Evolutionary conservation across 2,888 invertebrate genomes (phyloP).

Genomic region (Metacarcinus magister): DNA sequence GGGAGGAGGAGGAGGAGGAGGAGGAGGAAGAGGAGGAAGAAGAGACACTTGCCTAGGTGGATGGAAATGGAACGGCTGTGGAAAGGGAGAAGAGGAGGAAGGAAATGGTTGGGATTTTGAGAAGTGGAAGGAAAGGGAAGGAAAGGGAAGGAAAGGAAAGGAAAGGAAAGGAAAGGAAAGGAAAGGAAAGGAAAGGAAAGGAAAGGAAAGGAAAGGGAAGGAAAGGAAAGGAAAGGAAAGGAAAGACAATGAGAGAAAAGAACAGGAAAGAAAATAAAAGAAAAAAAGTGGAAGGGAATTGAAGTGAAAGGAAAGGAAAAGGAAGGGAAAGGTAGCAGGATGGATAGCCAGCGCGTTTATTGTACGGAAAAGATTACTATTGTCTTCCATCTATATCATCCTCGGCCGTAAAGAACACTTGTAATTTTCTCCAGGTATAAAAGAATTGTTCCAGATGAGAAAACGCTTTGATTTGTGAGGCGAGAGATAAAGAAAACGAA

Average conservation of each 20-base stretch:
- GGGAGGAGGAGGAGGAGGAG: too few relatives aligned
- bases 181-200: neutral
- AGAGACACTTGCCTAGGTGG: neutral
- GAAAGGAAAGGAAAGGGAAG: neutral
- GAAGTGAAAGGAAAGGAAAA: neutral
- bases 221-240: neutral
- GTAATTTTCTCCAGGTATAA: neutral
- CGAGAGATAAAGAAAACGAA: neutral
- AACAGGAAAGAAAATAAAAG: neutral
- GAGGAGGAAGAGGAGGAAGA: too few relatives aligned
- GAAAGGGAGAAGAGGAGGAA: neutral
- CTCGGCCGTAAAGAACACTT: neutral
- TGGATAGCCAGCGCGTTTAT: neutral
- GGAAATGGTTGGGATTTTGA: too few relatives aligned
- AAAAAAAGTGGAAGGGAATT: too few relatives aligned
- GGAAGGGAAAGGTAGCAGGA: neutral
- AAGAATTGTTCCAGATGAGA: too few relatives aligned
- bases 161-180: neutral
- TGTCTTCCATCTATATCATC: neutral
- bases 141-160: neutral
- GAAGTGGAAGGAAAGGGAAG: too few relatives aligned
- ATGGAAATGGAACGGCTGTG: too few relatives aligned
- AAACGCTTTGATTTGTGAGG: neutral
- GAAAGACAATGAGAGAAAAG: neutral
- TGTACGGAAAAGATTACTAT: conserved; percentile 26